Evolutionary conservation across 2,113 vertebrate species (phyloP).

Genomic region (Anoplopoma fimbria): DNA sequence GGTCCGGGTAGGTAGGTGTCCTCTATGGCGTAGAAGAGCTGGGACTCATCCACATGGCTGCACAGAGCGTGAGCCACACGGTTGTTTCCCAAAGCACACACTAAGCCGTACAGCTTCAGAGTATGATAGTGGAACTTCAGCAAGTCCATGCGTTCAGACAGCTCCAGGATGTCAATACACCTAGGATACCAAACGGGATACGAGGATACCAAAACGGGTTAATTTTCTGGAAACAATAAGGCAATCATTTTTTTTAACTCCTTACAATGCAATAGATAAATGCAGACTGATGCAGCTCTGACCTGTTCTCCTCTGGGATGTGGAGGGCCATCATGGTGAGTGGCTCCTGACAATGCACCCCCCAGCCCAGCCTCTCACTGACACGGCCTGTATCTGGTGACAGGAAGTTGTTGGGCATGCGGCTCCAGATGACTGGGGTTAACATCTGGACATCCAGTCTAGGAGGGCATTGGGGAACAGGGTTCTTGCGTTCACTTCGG

Average conservation of each 20-base stretch:
- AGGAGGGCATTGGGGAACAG: constrained; percentile 91
- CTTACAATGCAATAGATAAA: background rate
- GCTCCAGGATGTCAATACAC: constrained; percentile 94
- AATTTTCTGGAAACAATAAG: background rate
- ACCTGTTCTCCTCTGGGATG: constrained; percentile 96
- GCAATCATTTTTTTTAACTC: background rate
- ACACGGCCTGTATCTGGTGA: constrained; percentile 82
- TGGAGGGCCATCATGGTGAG: constrained; percentile 97
- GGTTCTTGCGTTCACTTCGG: constrained; percentile 91
- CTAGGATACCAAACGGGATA: too few relatives aligned
- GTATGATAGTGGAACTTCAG: constrained; percentile 94
- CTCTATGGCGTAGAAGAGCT: constrained; percentile 93
- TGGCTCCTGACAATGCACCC: constrained; percentile 87
- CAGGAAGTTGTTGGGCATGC: constrained; percentile 92
- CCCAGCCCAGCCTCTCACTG: constrained; percentile 92
- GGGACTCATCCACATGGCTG: constrained; percentile 93
- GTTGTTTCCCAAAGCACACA: constrained; percentile 95
- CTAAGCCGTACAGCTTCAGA: constrained; percentile 90
- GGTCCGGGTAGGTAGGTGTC: constrained; percentile 91
- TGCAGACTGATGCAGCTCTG: background rate
- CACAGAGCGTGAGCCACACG: constrained; percentile 94
- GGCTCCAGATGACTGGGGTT: constrained; percentile 93
- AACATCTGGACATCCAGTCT: constrained; percentile 90
- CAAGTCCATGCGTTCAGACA: constrained; percentile 89
- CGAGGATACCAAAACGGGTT: background rate